Base-by-base conservation (phyloP, 1,140 invertebrate genomes). In the Penaeus japonicus region DNA sequence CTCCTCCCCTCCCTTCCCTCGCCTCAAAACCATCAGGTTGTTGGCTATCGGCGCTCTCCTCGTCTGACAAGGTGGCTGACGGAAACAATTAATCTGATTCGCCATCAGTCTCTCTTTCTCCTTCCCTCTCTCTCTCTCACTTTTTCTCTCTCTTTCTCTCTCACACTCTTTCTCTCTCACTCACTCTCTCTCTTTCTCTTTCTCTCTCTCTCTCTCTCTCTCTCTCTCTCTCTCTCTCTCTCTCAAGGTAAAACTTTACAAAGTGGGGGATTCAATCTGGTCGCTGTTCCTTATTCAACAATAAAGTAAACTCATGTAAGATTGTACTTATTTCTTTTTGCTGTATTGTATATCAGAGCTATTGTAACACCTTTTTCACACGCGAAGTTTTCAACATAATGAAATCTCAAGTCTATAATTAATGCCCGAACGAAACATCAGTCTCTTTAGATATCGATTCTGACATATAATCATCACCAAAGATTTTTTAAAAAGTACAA, bases 61-160 rank as follows among this genome's bases (percentile, higher is more conserved):
- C 10, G 4, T 10, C 47, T 47, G 47, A 47, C 47, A 47, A 47
- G 15, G 47, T 47, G 47, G 47, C 10, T 47, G 47, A 47, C 47
- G 47, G 47, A 15, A 47, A 47, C 5, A 47, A 47, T 75, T 22
- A 32, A 30, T 75, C 73, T 75, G 27, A 32, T 39, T 75, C 73
- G 20, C n/a, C 39, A 30, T 75, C 73, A 32, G 27, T 75, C 73
- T 75, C 73, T 75, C 73, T 75, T 27, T 75, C 73, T 75, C 73
- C 30, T 27, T 75, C 73, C 5, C 73, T 35, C 73, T 75, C 73
- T 75, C 73, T 35, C 73, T 54, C 4, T 54, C 77, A 53, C n/a
- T 79, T 18, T 54, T 4, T 53, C 47, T 79, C 39, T 79, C 39
- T 79, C 77, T 79, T 39, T 79, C 77, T 79, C 77, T 79, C 39